Base-by-base conservation (phyloP, 2,113 vertebrate species). In the Percina caprodes region DNA sequence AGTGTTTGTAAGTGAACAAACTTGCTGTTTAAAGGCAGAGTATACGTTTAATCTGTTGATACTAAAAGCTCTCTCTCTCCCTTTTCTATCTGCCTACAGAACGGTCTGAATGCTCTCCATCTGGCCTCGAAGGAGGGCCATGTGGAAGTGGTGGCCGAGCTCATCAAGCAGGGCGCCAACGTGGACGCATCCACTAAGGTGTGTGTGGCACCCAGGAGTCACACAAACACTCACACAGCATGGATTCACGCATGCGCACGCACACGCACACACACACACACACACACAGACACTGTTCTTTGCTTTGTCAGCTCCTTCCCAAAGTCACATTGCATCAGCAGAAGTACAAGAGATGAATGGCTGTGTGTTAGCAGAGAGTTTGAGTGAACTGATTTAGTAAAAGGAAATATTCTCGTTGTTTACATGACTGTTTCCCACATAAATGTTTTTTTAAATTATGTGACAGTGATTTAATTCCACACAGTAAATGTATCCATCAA, bases 101-200 rank as follows among this genome's bases (percentile, higher is more conserved):
- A 99, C 83, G 98, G 98, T 52, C 93, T 99, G 92, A 99, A 99
- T 0, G 98, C 98, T 15, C 97, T 99, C 84, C 98, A 99, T 92
- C 96, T 99, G 0, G 98, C 98, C 82, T 98, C 98, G 46, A 99
- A 99, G 95, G 98, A 99, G 96, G 98, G 98, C 35, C 98, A 99
- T 0, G 96, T 98, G 61, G 98, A 99, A 92, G 97, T 99, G 85
- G 98, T 99, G 79, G 96, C 97, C 2, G 97, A 99, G 90, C 96
- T 99, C 86, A 96, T 99, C 76, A 97, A 98, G 83, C 95, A 96
- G 74, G 97, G 97, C 74, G 98, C 98, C 92, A 96, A 96, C 18
- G 97, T 99, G 85, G 98, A 99, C 35, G 97, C 98, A 54, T 95
- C 98, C 0, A 99, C 98, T 18, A 99, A 99, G 97, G 98, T 99